Percentiles rank a stretch among this genome's conserved stretches.
Evolutionary conservation across 1,140 invertebrate species (phyloP).

Genomic region (Teleogryllus occipitalis): DNA sequence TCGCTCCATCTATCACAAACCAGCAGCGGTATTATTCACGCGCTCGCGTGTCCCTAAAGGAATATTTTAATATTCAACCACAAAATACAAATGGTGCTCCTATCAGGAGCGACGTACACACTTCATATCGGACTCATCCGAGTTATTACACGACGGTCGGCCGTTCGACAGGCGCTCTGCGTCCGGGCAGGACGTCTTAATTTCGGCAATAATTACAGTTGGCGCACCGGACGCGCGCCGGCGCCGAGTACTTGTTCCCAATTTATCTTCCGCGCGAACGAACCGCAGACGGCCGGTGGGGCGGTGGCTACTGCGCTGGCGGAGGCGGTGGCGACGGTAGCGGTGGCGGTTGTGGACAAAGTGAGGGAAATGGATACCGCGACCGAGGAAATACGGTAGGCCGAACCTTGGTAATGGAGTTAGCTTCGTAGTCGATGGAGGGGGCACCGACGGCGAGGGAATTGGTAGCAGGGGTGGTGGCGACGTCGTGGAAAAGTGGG

Average conservation of each 20-base stretch:
- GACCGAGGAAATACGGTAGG: no score
- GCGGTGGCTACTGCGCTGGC: neutral
- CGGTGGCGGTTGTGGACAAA: no score
- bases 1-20: no score
- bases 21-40: neutral
- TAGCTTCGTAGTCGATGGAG: no score
- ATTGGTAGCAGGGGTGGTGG: no score
- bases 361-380: no score
- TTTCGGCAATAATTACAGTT: neutral
- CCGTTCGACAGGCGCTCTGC: neutral
- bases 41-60: neutral
- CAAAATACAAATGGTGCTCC: neutral
- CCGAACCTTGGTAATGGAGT: no score
- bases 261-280: neutral
- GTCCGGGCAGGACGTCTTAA: neutral
- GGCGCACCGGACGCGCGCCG: neutral
- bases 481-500: no score
- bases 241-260: neutral
- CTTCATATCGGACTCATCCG: neutral
- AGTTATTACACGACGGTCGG: neutral
- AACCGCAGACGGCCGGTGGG: neutral
- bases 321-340: neutral
- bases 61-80: neutral
- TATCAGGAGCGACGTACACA: neutral
- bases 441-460: no score